phyloP scores from a whole-genome alignment of 1,140 invertebrate species.

The Meloidogyne exigua region DNA sequence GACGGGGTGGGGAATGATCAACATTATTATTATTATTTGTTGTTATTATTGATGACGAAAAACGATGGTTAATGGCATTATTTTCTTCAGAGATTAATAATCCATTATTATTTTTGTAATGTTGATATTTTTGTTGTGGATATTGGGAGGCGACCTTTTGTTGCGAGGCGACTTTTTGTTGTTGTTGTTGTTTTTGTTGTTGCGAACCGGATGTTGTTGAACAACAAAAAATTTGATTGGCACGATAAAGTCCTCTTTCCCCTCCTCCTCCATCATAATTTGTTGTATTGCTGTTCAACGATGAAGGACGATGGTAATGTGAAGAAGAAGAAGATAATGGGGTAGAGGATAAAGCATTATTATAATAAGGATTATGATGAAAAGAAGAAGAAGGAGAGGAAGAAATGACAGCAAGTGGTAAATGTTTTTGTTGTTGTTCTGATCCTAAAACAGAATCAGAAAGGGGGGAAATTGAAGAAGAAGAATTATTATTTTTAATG shows the following conservation, averaged over 20 bases:
- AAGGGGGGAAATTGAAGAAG: not conserved
- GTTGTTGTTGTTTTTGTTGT: too few species aligned
- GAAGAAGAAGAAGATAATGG: not conserved
- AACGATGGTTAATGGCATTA: not conserved
- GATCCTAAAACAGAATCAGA: not conserved
- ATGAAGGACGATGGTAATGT: not conserved
- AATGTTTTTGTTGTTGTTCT: not conserved
- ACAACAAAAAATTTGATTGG: not conserved
- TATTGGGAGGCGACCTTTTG: too few species aligned
- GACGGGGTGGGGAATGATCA: slow-evolving; percentile 3
- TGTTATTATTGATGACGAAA: not conserved
- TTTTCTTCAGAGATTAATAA: not conserved
- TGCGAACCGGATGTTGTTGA: not conserved
- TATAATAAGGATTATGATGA: not conserved
- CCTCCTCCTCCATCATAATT: too few species aligned
- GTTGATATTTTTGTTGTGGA: not conserved
- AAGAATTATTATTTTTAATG: not conserved
- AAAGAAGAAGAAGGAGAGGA: not conserved
- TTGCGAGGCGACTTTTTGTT: too few species aligned
- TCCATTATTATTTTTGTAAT: not conserved
- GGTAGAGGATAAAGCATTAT: too few species aligned
- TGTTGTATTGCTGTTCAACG: not conserved
- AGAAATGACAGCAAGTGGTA: not conserved
- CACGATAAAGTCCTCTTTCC: not conserved
- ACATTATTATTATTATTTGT: not conserved